A percentile compares a stretch with the other conserved stretches of the same genome.
These are phyloP conservation scores for Diorhabda elongata DNA, from an alignment of 1,140 invertebrate genomes.

Conservation along the genomic window DNA sequence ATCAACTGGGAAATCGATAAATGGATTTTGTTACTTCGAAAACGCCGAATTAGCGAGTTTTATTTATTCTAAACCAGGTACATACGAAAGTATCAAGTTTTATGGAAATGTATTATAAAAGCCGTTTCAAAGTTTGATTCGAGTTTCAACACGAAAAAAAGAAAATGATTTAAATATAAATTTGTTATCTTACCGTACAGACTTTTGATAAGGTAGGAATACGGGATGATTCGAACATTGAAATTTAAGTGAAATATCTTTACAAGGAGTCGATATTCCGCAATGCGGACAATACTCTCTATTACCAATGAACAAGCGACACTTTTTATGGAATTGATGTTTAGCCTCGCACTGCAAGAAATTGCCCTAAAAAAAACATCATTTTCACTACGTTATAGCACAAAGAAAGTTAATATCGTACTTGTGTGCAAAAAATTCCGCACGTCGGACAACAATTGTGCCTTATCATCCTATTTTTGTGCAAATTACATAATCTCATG, in stretches of 20 bases:
- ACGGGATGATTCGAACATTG: conserved; percentile 55
- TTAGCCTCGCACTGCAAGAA: conserved; percentile 63
- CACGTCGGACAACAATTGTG: conserved; percentile 90
- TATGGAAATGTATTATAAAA: too few relatives aligned
- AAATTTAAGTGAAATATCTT: conserved; percentile 59
- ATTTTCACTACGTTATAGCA: not conserved
- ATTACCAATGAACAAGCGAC: conserved; percentile 51
- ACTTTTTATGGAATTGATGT: conserved; percentile 68
- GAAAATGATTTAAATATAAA: not conserved
- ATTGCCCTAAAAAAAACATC: conserved; percentile 51
- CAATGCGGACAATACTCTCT: conserved; percentile 65
- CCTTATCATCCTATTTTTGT: conserved; percentile 67
- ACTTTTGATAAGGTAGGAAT: conserved; percentile 54
- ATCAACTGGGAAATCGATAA: too few relatives aligned
- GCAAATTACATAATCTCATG: conserved; percentile 77
- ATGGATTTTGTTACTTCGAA: too few relatives aligned
- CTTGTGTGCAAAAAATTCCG: conserved; percentile 88
- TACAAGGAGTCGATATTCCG: conserved; percentile 52
- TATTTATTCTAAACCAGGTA: too few relatives aligned
- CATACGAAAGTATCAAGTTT: too few relatives aligned
- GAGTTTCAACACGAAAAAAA: conserved; percentile 2
- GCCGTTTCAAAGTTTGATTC: too few relatives aligned
- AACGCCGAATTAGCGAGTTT: too few relatives aligned
- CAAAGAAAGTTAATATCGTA: conserved; percentile 23
- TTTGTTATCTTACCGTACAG: conserved; percentile 45